Evolutionary conservation across 2,797 vertebrate species (phyloP), one percentile per base, ranked within the genome.

Genomic region (Perodicticus potto): DNA sequence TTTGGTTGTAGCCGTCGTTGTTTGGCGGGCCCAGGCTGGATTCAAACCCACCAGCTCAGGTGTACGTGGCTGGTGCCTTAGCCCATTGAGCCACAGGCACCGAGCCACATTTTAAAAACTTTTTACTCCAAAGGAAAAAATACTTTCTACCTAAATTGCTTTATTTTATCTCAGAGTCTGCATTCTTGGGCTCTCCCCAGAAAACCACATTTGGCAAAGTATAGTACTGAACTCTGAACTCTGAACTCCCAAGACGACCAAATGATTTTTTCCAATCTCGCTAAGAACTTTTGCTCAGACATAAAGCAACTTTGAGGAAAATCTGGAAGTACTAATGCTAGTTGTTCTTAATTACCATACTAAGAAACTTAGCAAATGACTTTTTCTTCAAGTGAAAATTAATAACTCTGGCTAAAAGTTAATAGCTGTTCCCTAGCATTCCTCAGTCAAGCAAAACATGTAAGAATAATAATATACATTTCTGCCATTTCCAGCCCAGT

Each of bases 321-420:
- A 69, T 67, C 37, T 86, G 88, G 43, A 86, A 78, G 25, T 59
- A 19, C 22, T 49, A 40, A 34, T 4, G 88, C 61, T 83, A 59
- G 55, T 7, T 93, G 61, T 85, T 86, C 78, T 88, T 84, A 88
- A 76, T 92, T 40, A 86, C 67, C 67, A 57, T 43, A 90, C 23
- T 74, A 86, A 61, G 49, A 80, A 78, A 70, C 77, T 85, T 95
- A 86, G 34, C 69, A 16, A 93, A 55, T 53, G 45, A 59, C 63
- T 85, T 93, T 78, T 32, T 80, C 72, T 53, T 63, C 8, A 81
- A 63, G 59, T 63, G 73, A 91, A 86, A 95, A 82, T 88, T 59
- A 91, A 81, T 59, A 93, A 92, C 9, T 3, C 34, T 86, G 23
- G 80, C 45, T 76, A 94, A 82, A 93, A 89, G 82, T 86, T 53